A percentile compares a stretch with the other conserved stretches of the same genome.
Evolutionary conservation across 1,140 invertebrate genomes (phyloP).

Genomic region (Drosophila nasuta): DNA sequence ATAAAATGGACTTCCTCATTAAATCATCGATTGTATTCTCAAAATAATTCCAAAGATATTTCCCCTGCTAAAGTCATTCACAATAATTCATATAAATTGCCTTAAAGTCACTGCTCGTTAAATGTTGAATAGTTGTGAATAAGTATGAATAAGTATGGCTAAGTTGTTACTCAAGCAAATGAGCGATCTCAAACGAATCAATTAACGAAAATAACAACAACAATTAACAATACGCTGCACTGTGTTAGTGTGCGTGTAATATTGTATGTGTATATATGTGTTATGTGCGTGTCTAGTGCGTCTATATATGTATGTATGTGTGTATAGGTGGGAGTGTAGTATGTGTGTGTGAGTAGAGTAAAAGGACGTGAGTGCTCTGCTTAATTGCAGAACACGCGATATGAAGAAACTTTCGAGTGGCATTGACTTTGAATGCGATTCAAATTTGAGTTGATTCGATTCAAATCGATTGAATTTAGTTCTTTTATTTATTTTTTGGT

Average conservation of each 20-base stretch:
- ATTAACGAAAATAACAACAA: slow-evolving; percentile 70
- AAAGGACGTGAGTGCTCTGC: slow-evolving; percentile 50
- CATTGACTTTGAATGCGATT: slow-evolving; percentile 44
- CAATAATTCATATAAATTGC: neutral
- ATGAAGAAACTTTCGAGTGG: slow-evolving; percentile 58
- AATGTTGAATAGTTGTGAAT: slow-evolving; percentile 4
- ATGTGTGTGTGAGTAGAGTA: slow-evolving; percentile 38
- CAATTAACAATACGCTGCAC: slow-evolving; percentile 60
- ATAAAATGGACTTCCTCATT: no score
- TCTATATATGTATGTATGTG: slow-evolving; percentile 6
- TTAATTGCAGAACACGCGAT: slow-evolving; percentile 59
- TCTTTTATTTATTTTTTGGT: slow-evolving; percentile 18
- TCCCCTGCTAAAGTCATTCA: no score
- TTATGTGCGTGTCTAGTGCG: slow-evolving; percentile 27
- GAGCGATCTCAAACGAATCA: slow-evolving; percentile 53
- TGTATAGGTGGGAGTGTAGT: slow-evolving; percentile 5
- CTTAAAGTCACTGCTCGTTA: neutral
- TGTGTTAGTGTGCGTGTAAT: slow-evolving; percentile 28
- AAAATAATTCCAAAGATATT: no score
- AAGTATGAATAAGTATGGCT: slow-evolving; percentile 20
- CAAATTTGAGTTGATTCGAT: slow-evolving; percentile 33
- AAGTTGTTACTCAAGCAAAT: slow-evolving; percentile 64
- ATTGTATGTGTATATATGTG: slow-evolving; percentile 16
- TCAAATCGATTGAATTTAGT: slow-evolving; percentile 43
- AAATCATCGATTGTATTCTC: no score